Conservation (phyloP, 2,888 invertebrate genomes). For the Trachelus stipa region DNA sequence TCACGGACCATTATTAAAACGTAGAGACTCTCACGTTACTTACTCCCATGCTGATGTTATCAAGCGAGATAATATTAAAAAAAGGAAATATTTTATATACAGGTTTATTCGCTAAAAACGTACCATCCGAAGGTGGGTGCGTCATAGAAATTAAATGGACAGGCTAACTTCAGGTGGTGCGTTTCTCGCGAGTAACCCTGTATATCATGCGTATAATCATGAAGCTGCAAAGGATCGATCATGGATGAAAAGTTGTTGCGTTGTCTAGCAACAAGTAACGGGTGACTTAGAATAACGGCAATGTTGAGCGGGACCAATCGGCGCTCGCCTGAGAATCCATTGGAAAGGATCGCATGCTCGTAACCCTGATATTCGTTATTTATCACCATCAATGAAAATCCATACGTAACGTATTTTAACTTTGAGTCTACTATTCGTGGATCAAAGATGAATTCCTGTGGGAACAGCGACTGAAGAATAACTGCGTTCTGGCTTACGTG, state of each 20-base stretch:
- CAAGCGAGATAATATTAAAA: not conserved
- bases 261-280: not conserved
- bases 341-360: not conserved
- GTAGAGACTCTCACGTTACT: not conserved
- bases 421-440: not conserved
- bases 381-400: not conserved
- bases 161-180: not conserved
- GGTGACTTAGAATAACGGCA: not conserved
- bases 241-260: not conserved
- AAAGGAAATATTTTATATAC: not conserved
- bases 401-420: not conserved
- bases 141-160: not conserved
- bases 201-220: not conserved
- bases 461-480: slow-evolving; percentile 1
- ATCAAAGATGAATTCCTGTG: not conserved
- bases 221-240: not conserved
- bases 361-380: not conserved
- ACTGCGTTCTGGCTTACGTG: slow-evolving; percentile 42
- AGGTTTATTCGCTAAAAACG: not conserved
- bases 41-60: not conserved
- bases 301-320: not conserved
- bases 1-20: not conserved
- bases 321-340: not conserved
- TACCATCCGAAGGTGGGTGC: not conserved
- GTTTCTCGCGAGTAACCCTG: not conserved